Evolutionary conservation across 2,797 vertebrate genomes (phyloP).

Genomic region (Labroides dimidiatus): DNA sequence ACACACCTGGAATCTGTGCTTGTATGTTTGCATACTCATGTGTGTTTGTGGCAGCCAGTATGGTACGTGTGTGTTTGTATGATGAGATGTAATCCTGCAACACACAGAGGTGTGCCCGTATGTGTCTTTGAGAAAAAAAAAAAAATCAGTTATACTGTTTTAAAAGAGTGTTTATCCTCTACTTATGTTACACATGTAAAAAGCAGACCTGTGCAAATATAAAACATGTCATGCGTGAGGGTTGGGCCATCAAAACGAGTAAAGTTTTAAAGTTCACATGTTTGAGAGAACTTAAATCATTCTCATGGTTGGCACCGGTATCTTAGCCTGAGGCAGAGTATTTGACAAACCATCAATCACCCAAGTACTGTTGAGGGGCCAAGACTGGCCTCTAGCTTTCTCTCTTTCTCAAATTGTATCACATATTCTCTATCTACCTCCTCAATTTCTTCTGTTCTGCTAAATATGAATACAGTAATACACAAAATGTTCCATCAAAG

Average conservation of each 20-base stretch:
- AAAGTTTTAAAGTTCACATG: slow-evolving; percentile 51
- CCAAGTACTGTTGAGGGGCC: neutral
- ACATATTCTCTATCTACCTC: neutral
- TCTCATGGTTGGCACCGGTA: neutral
- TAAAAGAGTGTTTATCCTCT: slow-evolving; percentile 1
- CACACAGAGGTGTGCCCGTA: slow-evolving; percentile 7
- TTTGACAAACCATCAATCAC: slow-evolving; percentile 48
- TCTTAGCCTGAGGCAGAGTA: slow-evolving; percentile 16
- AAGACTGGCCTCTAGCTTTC: slow-evolving; percentile 15
- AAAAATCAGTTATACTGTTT: slow-evolving; percentile 20
- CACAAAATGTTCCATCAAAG: no score
- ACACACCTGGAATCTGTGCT: slow-evolving; percentile 18
- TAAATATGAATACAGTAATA: neutral
- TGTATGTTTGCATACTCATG: neutral
- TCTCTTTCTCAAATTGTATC: neutral
- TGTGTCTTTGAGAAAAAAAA: slow-evolving; percentile 9
- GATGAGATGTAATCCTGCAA: neutral
- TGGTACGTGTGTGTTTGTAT: neutral
- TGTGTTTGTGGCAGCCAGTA: no score
- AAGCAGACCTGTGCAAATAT: slow-evolving; percentile 5
- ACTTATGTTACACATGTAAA: slow-evolving; percentile 23
- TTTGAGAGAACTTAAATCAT: slow-evolving; percentile 53
- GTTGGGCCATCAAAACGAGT: slow-evolving; percentile 15
- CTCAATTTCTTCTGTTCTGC: neutral
- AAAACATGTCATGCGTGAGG: slow-evolving; percentile 28